A percentile compares a stretch with the other conserved stretches of the same genome.
phyloP scores from a whole-genome alignment of 2,113 vertebrate species.

The Pseudorectes ferrugineus region DNA sequence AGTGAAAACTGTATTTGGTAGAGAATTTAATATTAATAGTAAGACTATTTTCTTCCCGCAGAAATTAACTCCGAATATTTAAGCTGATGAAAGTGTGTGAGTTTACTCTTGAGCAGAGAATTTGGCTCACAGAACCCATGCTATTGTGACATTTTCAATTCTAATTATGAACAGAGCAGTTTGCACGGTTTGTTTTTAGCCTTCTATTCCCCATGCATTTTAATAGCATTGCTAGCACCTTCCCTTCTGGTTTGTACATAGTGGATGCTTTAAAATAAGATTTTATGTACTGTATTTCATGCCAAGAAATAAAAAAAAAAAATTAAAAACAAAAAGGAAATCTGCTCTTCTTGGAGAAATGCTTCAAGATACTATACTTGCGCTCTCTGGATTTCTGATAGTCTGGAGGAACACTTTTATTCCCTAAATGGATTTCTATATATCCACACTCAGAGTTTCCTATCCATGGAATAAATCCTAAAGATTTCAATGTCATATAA shows the following conservation, averaged over 20 bases:
- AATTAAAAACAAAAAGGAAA: background rate
- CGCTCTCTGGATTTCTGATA: background rate
- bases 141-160: background rate
- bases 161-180: background rate
- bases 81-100: background rate
- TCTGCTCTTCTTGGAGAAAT: background rate
- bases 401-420: background rate
- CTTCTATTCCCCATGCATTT: background rate
- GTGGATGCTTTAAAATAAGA: background rate
- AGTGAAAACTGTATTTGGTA: background rate
- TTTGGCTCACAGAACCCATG: background rate
- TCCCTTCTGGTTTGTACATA: background rate
- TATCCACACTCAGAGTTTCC: background rate
- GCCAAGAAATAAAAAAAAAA: background rate
- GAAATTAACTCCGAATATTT: background rate
- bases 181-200: background rate
- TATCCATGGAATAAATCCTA: background rate
- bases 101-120: background rate
- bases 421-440: background rate
- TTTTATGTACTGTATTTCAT: background rate
- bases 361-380: background rate
- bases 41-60: background rate
- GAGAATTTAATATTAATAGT: background rate
- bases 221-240: background rate
- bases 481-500: background rate